A percentile compares a stretch with the other conserved stretches of the same genome.
These are phyloP conservation scores for Dendropsophus ebraccatus DNA, from an alignment of 2,113 vertebrate genomes.

Conservation along the genomic window DNA sequence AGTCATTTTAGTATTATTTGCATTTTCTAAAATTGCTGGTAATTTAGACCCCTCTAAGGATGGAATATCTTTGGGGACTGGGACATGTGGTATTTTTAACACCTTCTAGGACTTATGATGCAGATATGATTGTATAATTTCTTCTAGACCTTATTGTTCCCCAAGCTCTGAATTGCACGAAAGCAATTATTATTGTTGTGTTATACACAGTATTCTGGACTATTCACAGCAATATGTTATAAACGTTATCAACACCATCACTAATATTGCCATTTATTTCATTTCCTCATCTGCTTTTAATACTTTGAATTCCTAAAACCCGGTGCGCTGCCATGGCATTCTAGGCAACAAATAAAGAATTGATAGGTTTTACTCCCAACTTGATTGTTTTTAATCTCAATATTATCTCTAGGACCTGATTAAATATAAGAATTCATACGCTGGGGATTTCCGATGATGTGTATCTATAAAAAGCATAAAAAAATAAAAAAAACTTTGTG, in stretches of 20 bases:
- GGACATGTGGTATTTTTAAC: background rate
- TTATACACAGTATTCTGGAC: background rate
- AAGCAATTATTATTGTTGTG: background rate
- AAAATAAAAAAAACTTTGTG: conserved; percentile 25
- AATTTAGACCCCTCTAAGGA: background rate
- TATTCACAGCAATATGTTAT: background rate
- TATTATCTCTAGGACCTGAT: conserved; percentile 53
- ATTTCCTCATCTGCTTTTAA: conserved; percentile 18
- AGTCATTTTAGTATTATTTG: background rate
- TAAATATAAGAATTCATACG: conserved; percentile 55
- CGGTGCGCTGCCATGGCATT: background rate
- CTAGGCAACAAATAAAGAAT: conserved; percentile 48
- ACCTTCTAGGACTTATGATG: background rate
- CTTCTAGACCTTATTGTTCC: background rate
- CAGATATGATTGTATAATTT: conserved; percentile 4
- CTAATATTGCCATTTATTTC: conserved; percentile 1
- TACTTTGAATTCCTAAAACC: conserved; percentile 9
- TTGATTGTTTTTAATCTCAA: conserved; percentile 54
- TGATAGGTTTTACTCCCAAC: conserved; percentile 45
- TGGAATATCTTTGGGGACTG: background rate
- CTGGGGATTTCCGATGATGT: conserved; percentile 34
- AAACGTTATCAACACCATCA: background rate
- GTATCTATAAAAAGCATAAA: conserved; percentile 34
- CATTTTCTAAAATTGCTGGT: background rate
- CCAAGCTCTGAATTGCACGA: background rate